A percentile compares a stretch with the other conserved stretches of the same genome.
phyloP scores from a whole-genome alignment of 2,113 vertebrate genomes.

The Phylloscopus trochilus region DNA sequence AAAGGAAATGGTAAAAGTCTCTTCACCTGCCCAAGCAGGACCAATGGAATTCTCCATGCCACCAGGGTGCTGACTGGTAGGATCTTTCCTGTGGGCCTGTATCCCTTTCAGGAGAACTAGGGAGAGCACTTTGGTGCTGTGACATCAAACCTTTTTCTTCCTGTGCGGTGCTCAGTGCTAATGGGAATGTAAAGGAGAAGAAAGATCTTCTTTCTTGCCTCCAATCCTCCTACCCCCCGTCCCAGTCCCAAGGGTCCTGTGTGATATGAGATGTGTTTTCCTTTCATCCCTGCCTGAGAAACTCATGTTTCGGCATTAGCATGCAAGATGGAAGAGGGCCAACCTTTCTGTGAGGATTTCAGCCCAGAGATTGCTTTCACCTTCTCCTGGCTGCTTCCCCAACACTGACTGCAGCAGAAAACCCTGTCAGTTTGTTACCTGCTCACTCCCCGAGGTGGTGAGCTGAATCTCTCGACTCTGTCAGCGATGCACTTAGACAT shows the following conservation, averaged over 20 bases:
- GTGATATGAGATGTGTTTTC: slow-evolving; percentile 39
- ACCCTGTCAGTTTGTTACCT: background rate
- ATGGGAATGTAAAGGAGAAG: slow-evolving; percentile 12
- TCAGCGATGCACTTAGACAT: background rate
- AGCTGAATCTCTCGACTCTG: background rate
- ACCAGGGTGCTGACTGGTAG: rapidly evolving
- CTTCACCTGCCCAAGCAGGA: background rate
- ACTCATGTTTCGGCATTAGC: slow-evolving; percentile 34
- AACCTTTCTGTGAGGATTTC: background rate
- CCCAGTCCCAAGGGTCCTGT: background rate
- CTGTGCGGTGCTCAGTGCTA: background rate
- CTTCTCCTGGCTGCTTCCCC: background rate
- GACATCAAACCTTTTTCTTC: background rate
- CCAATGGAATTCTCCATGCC: background rate
- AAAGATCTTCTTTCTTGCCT: slow-evolving; percentile 26
- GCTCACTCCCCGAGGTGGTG: background rate
- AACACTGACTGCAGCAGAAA: background rate
- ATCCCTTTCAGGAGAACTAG: background rate
- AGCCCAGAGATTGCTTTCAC: background rate
- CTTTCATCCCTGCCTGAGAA: slow-evolving; percentile 35
- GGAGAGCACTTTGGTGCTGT: background rate
- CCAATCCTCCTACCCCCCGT: background rate
- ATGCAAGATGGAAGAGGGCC: slow-evolving; percentile 25
- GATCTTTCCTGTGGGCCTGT: background rate
- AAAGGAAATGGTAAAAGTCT: background rate